Percentiles rank a stretch among this genome's conserved stretches.
Evolutionary conservation across 53 echinoderm and acorn worm genomes (phyloP).

Genomic region (Arbacia lixula): DNA sequence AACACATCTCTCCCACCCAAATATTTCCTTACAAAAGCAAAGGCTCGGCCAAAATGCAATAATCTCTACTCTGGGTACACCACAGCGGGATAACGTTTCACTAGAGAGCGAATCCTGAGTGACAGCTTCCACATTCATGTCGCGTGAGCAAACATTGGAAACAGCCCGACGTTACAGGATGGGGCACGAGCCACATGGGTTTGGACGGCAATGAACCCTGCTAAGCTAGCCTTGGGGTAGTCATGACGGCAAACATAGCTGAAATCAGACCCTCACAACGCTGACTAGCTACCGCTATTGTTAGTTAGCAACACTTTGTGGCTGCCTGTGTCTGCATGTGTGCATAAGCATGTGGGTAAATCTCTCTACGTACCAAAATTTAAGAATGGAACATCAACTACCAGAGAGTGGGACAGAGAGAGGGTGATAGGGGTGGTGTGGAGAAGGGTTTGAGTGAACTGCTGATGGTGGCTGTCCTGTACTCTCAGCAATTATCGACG

Average conservation of each 20-base stretch:
- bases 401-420: neutral
- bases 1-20: too few species aligned
- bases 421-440: neutral
- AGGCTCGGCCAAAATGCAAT: too few species aligned
- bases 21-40: too few species aligned
- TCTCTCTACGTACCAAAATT: neutral
- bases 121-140: too few species aligned
- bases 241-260: constrained; percentile 42
- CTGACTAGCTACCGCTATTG: constrained; percentile 14
- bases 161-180: too few species aligned
- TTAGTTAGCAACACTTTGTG: too few species aligned
- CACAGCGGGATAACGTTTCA: too few species aligned
- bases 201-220: too few species aligned
- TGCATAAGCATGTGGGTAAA: neutral
- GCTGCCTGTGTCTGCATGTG: neutral
- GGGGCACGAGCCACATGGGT: too few species aligned
- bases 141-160: too few species aligned
- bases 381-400: neutral
- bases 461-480: constrained; percentile 7
- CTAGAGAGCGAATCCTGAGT: too few species aligned
- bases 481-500: neutral
- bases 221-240: constrained; percentile 11
- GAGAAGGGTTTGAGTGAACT: constrained; percentile 13
- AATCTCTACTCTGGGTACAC: too few species aligned
- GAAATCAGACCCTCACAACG: constrained; percentile 7